Evolutionary conservation across 2,113 vertebrate genomes (phyloP), one percentile per base, ranked within the genome.

Genomic region (Strigops habroptila): DNA sequence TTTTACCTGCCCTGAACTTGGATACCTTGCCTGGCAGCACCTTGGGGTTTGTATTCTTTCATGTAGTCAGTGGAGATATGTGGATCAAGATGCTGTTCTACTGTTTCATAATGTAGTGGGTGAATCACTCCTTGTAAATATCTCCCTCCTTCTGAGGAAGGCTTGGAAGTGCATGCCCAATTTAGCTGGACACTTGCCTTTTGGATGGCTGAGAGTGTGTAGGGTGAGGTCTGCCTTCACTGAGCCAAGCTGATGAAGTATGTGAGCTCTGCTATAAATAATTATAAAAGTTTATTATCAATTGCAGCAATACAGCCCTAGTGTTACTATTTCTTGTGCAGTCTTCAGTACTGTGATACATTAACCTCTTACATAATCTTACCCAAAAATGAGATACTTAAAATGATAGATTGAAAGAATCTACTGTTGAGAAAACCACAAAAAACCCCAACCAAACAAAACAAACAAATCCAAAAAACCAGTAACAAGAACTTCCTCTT

Each of bases 141-240:
- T 52, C 16, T 39, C 6, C 33, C 9, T 37, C 2, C 15, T 4
- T 62, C 31, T 16, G 37, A 73, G 79, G 8, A 24, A 30, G 18
- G 5, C 8, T 55, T 76, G 65, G 52, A 52, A 67, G 7, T 6
- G 7, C 8, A 1, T 19, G 22, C 7, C n/a, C 3, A 30, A 0
- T 65, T 65, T 74, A 62, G 52, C 14, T 69, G 53, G 46, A 37
- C 15, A 2, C 7, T 27, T 31, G 14, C 14, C 17, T 90, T 74
- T 33, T 3, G 1, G 15, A 5, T 67, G n/a, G 41, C 71, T n/a
- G n/a, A 60, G 52, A 41, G 12, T 60, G 12, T 43, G 12, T 60
- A 43, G 48, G 30, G 63, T 68, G 48, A 86, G 17, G 19, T 64
- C 37, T 80, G 39, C 33, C 35, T 88, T 69, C 30, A 25, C 10